These are phyloP conservation scores for Bombycilla garrulus DNA, from an alignment of 2,113 vertebrate genomes.

Conservation along the genomic window DNA sequence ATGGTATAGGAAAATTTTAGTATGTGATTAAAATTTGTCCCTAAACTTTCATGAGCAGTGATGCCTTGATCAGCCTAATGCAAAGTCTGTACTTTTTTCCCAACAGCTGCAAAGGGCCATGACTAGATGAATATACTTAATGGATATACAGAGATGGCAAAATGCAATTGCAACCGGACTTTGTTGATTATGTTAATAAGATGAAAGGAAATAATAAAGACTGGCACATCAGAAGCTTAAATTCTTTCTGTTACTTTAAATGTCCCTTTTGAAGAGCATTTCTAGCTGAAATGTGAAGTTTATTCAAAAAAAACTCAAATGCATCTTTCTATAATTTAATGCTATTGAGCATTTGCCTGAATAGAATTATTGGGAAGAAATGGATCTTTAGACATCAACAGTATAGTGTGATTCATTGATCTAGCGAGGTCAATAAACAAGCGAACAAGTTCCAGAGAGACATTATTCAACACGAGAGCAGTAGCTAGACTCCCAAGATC, in stretches of 20 bases:
- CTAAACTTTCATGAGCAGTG: neutral
- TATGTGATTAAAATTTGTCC: neutral
- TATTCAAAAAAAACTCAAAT: neutral
- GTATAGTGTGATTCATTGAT: neutral
- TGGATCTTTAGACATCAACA: neutral
- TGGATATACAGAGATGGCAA: neutral
- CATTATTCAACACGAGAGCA: neutral
- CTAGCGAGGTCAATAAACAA: neutral
- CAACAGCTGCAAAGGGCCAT: neutral
- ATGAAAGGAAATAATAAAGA: neutral
- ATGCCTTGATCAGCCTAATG: neutral
- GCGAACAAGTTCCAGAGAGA: neutral
- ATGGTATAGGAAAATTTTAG: neutral
- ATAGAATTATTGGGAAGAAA: neutral
- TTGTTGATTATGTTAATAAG: neutral
- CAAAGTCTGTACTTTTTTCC: neutral
- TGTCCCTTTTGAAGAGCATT: neutral
- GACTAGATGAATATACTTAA: neutral
- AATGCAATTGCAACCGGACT: neutral
- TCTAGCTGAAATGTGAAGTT: neutral
- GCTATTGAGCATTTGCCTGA: neutral
- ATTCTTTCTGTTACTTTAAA: neutral
- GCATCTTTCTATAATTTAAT: neutral
- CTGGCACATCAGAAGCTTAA: neutral
- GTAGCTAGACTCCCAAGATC: neutral